A percentile compares a stretch with the other conserved stretches of the same genome.
Evolutionary conservation across 2,113 vertebrate genomes (phyloP).

Genomic region (Ceuthmochares aereus): DNA sequence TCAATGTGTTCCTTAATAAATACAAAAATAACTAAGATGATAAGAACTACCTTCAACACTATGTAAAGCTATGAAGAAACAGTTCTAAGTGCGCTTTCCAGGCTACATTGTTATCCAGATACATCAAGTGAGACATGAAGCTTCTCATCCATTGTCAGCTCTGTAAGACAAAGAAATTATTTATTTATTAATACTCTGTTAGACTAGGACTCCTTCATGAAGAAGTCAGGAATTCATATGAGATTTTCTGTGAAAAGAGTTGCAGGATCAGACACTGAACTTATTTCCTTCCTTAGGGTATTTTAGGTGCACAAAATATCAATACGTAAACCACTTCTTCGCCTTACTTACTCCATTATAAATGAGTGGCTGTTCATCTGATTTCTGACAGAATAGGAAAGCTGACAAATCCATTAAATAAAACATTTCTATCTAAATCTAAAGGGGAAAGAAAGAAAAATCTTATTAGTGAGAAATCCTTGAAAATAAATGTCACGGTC

Average conservation of each 20-base stretch:
- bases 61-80: not conserved
- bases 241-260: not conserved
- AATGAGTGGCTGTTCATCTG: not conserved
- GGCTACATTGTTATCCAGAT: not conserved
- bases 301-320: not conserved
- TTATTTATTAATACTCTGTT: not conserved
- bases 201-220: not conserved
- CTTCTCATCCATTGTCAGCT: not conserved
- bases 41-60: not conserved
- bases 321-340: not conserved
- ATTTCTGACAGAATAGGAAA: not conserved
- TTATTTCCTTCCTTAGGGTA: not conserved
- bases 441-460: not conserved
- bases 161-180: not conserved
- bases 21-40: not conserved
- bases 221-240: not conserved
- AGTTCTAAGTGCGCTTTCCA: not conserved
- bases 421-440: not conserved
- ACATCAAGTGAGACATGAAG: not conserved
- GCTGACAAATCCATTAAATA: not conserved
- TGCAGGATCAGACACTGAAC: not conserved
- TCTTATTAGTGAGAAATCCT: not conserved
- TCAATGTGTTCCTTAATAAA: not conserved
- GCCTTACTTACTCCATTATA: not conserved
- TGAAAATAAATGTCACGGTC: slow-evolving; percentile 12